These are phyloP conservation scores for Amblyornis subalaris DNA, from an alignment of 2,113 vertebrate genomes.

Conservation along the genomic window DNA sequence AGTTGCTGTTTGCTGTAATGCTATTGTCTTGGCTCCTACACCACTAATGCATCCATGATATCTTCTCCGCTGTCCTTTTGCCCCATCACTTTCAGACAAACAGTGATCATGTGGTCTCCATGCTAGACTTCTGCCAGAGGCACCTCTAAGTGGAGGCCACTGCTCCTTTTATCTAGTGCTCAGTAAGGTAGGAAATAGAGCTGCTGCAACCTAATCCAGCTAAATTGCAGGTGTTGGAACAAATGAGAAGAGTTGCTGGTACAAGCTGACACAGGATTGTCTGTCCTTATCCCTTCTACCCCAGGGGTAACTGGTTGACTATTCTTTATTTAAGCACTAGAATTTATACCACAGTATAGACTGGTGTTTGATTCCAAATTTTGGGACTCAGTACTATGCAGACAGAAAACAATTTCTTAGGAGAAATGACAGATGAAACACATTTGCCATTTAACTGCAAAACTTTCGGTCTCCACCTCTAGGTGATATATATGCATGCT, in stretches of 20 bases:
- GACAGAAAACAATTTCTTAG: neutral
- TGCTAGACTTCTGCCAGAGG: neutral
- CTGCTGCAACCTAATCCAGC: neutral
- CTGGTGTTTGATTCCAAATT: neutral
- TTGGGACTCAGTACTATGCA: neutral
- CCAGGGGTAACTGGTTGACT: neutral
- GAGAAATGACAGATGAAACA: neutral
- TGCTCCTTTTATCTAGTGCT: neutral
- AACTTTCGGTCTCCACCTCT: neutral
- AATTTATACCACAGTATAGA: neutral
- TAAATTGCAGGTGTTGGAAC: neutral
- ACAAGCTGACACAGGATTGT: neutral
- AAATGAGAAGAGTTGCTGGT: neutral
- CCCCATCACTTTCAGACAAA: neutral
- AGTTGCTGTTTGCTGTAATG: neutral
- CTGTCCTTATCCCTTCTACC: neutral
- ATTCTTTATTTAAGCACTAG: neutral
- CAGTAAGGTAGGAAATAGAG: neutral
- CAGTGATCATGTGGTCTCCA: rapidly evolving
- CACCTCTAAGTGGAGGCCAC: neutral
- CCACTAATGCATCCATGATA: neutral
- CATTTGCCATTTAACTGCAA: neutral
- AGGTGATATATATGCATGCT: neutral
- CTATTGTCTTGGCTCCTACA: neutral
- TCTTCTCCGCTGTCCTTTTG: neutral